Evolutionary conservation across 1,140 invertebrate species (phyloP).

Genomic region (Glossosoma conforme): DNA sequence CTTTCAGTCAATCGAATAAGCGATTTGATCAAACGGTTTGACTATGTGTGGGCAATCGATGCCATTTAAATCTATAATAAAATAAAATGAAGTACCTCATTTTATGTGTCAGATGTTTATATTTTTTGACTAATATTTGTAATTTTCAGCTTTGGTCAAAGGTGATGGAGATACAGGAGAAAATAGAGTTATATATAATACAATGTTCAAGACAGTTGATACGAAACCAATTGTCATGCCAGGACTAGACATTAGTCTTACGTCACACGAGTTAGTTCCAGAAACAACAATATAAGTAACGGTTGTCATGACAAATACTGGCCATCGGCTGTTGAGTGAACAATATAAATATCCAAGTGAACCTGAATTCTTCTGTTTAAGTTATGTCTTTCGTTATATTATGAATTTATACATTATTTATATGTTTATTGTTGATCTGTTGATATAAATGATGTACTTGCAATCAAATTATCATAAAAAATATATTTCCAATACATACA

Average conservation of each 20-base stretch:
- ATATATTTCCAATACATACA: background rate
- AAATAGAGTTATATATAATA: constrained; percentile 13
- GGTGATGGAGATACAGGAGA: background rate
- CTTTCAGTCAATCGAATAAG: background rate
- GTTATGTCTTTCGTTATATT: background rate
- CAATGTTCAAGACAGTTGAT: constrained; percentile 12
- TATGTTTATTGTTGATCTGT: too few relatives aligned
- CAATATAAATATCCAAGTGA: background rate
- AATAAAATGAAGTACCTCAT: too few relatives aligned
- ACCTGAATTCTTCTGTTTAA: background rate
- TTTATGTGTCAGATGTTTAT: too few relatives aligned
- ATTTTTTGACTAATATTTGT: too few relatives aligned
- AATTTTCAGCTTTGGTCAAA: constrained; percentile 5
- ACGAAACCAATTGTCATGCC: constrained; percentile 5
- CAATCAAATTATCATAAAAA: too few relatives aligned
- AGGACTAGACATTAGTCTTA: background rate
- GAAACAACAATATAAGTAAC: background rate
- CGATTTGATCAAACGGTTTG: too few relatives aligned
- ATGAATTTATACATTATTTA: background rate
- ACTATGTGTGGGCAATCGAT: too few relatives aligned
- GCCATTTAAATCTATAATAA: too few relatives aligned
- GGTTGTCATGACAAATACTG: too few relatives aligned
- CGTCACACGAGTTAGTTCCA: background rate
- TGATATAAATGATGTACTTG: too few relatives aligned
- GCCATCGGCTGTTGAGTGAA: too few relatives aligned